Base-by-base conservation (phyloP, 2,113 vertebrate genomes). In the Thalassarche chlororhynchos region DNA sequence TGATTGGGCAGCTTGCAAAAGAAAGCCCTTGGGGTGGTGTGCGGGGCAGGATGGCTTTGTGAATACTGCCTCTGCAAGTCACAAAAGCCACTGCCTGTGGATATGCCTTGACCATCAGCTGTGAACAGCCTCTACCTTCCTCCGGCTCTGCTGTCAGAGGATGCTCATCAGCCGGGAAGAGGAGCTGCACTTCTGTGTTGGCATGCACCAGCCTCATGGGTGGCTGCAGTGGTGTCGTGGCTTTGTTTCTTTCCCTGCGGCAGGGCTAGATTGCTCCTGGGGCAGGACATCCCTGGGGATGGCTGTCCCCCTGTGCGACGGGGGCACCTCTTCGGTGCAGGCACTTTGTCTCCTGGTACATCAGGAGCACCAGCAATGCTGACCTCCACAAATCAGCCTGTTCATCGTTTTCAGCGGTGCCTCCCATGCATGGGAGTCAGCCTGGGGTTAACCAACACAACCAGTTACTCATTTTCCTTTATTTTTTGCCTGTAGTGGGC, bases 281-380 rank as follows among this genome's bases (percentile, higher is more conserved):
- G 32, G 12, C 52, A n/a, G 52, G 51, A 38, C 49, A 51, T 31
- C 49, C 52, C 46, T 29, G 54, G 44, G 31, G 52, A 16, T 34
- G 36, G 26, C 36, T 38, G 19, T 77, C 18, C 21, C 5, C 9
- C 42, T 51, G 10, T 58, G 57, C 0, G 0, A 26, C 1, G 1
- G 8, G 17, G 29, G 3, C 54, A 70, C 6, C 34, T 66, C 42
- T 54, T 34, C 2, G 0, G 4, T 54, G 62, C n/a, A 21, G 47
- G 28, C 61, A 4, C 21, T 68, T 84, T 38, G 11, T 71, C 31
- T 91, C 32, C 31, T 55, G 90, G 31, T 19, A 18, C 47, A 17
- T 47, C 1, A 4, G 51, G 42, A 85, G 18, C 58, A 19, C 25
- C 60, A 65, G 52, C 25, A 46, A 10, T 1, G 3, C 54, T 57